These are phyloP conservation scores for Sceliomorpha sp. DNA, from an alignment of 2,888 invertebrate species.

Conservation along the genomic window DNA sequence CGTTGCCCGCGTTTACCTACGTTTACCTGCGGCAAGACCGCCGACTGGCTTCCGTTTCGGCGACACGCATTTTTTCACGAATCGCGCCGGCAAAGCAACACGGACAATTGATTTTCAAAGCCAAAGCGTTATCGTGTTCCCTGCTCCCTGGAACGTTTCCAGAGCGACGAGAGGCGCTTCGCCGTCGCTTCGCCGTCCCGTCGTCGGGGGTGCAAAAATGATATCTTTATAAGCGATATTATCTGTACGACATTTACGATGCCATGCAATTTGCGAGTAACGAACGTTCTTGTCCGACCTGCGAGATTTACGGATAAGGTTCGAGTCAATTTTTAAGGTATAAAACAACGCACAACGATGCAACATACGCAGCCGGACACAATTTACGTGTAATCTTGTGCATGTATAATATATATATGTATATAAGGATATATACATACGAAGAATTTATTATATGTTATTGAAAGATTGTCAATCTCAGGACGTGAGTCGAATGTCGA, in stretches of 20 bases:
- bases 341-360: conserved; percentile 52
- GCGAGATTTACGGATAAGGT: conserved; percentile 51
- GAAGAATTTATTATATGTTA: conserved; percentile 5
- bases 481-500: conserved; percentile 34
- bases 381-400: conserved; percentile 39
- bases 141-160: conserved; percentile 29
- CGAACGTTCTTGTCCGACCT: conserved; percentile 34
- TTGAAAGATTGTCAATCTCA: conserved; percentile 39
- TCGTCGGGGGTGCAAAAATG: conserved; percentile 35
- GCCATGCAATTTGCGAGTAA: conserved; percentile 45
- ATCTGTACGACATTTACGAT: conserved; percentile 35
- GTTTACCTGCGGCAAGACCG: no score
- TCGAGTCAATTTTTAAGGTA: conserved; percentile 67
- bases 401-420: conserved; percentile 36
- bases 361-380: conserved; percentile 30
- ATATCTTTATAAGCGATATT: conserved; percentile 38
- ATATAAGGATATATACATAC: background rate
- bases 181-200: conserved; percentile 16
- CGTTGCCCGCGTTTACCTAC: no score
- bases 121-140: conserved; percentile 18
- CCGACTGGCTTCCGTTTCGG: no score
- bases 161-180: conserved; percentile 27
- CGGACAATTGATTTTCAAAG: conserved; percentile 22
- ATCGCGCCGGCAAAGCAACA: no score
- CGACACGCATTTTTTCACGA: no score